Evolutionary conservation across 1,140 invertebrate genomes (phyloP), one percentile per base, ranked within the genome.

Genomic region (Caenorhabditis brenneri): DNA sequence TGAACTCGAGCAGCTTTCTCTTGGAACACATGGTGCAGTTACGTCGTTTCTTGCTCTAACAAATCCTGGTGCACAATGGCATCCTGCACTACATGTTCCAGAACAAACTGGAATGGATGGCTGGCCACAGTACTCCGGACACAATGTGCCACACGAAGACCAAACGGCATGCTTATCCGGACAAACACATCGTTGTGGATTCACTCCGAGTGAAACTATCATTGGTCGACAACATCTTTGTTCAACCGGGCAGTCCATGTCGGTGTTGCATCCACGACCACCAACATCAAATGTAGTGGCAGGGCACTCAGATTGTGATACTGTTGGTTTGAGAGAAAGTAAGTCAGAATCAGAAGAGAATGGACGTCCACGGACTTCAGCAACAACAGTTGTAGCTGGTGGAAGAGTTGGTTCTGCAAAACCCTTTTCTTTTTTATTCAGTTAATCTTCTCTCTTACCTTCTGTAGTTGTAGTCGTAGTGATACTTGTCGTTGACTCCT

Each of bases 51-150:
- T 10, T 5, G 84, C 79, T 51, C 84, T 51, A 6, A 85, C 80
- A 36, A 82, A 85, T 6, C 84, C 84, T 36, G 84, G 55, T 15
- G 80, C 79, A 48, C 84, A 85, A 15, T 80, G 48, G 49, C 84
- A 85, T n/a, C 84, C 84, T 12, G 79, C 48, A 48, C 82, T 85
- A 31, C 84, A 85, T 1, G 84, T 85, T 16, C 24, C 33, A 4
- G 84, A 81, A 29, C 84, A 85, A 4, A 85, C 84, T 19, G 84
- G 84, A 82, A 81, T 22, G 3, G 84, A 81, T 9, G 79, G 84
- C 15, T 80, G 60, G 15, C 79, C 79, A 78, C 84, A 85, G 24
- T 85, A 85, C 19, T 85, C 84, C 15, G 84, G 84, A 42, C 84
- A 85, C 5, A 82, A 29, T 22, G 79, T 81, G 12, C 84, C 84